Evolutionary conservation across 2,888 invertebrate species (phyloP), one percentile per base, ranked within the genome.

Genomic region (Rosalia funebris): DNA sequence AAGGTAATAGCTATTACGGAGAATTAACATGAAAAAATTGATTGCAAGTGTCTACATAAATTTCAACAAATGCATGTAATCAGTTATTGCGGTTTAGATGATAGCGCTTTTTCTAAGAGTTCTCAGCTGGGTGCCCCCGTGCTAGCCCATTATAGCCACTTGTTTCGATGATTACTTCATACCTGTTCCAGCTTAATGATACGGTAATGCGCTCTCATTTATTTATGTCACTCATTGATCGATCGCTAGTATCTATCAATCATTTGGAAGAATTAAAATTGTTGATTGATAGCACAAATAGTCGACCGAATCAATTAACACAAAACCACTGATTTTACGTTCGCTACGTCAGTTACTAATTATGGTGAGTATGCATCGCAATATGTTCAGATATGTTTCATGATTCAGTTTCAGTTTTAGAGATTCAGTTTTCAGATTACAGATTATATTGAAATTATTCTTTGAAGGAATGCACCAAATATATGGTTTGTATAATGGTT

Each of bases 31-130:
- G 42, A 57, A 57, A 57, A 57, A 57, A 57, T 39, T 47, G 34
- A 57, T 57, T 57, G 41, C 25, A 57, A 34, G 41, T 57, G 57
- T 57, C 57, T 47, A 55, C 55, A 55, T 55, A 55, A 55, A 55
- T 55, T 55, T 55, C 55, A 57, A 57, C 57, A 48, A 47, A 57
- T 31, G 57, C 47, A 48, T 34, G 41, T 47, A 48, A 55, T 55
- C 57, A 39, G 41, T 41, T 41, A 41, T 57, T 48, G 57, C 48
- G 57, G 57, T 57, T 57, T 48, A 48, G 57, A 48, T 57, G 48
- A 57, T 47, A 57, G 57, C 32, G 41, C 57, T 57, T 57, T 57
- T 57, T 57, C 57, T 48, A 16, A 39, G 12, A 25, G 48, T 41
- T 39, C 57, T 12, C 57, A 57, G 47, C 48, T 41, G 48, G 48